Percentiles rank a stretch among this genome's conserved stretches.
Evolutionary conservation across 2,888 invertebrate species (phyloP).

Genomic region (Abscondita cerata): DNA sequence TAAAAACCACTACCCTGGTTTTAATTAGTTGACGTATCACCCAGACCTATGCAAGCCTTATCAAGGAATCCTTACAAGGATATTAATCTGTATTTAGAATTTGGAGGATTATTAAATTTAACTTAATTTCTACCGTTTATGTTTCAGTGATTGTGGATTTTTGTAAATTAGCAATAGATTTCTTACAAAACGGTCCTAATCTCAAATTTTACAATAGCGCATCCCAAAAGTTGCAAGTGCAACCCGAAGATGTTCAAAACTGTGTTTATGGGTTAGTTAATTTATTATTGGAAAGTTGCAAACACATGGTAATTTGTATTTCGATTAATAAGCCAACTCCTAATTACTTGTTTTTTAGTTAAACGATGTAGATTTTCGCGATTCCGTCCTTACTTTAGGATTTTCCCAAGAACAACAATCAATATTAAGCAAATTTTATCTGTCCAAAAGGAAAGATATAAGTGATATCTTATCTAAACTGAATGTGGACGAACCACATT

Average conservation of each 20-base stretch:
- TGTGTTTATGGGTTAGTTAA: conserved; percentile 77
- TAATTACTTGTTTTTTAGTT: conserved; percentile 53
- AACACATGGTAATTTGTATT: conserved; percentile 66
- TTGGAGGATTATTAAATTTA: too few relatives aligned
- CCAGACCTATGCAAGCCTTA: too few relatives aligned
- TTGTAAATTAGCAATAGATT: conserved; percentile 72
- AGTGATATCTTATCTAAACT: conserved; percentile 61
- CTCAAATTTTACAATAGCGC: conserved; percentile 67
- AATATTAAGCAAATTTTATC: conserved; percentile 67
- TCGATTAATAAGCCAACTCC: conserved; percentile 38
- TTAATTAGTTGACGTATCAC: too few relatives aligned
- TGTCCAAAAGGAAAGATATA: conserved; percentile 64
- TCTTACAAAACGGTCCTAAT: conserved; percentile 71
- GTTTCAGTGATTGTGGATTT: conserved; percentile 72
- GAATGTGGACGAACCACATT: conserved; percentile 59
- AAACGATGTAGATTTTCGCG: conserved; percentile 59
- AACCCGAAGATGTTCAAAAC: conserved; percentile 64
- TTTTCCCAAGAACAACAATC: conserved; percentile 68
- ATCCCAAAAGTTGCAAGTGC: conserved; percentile 68
- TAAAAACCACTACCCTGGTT: too few relatives aligned
- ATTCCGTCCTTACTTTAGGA: conserved; percentile 61
- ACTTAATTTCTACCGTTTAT: too few relatives aligned
- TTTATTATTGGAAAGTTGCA: conserved; percentile 73
- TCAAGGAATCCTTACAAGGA: too few relatives aligned
- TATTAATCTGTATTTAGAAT: too few relatives aligned